Percentiles rank a stretch among this genome's conserved stretches.
Evolutionary conservation across 1,140 invertebrate species (phyloP).

Genomic region (Megathymus violae): DNA sequence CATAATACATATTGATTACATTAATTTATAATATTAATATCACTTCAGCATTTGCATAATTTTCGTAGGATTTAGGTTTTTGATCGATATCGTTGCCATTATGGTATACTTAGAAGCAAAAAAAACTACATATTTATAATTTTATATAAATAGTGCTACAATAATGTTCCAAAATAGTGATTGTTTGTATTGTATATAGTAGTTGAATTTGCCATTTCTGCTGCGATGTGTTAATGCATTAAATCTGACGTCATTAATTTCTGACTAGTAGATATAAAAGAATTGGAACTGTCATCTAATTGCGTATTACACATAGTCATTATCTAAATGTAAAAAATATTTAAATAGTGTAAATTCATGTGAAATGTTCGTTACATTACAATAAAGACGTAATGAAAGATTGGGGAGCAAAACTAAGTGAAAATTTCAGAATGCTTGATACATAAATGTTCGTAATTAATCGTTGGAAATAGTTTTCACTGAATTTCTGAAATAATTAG

Average conservation of each 20-base stretch:
- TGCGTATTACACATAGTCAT: slow-evolving; percentile 51
- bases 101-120: too few relatives aligned
- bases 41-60: too few relatives aligned
- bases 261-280: slow-evolving; percentile 35
- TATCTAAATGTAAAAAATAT: slow-evolving; percentile 39
- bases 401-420: slow-evolving; percentile 74
- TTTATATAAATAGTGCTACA: slow-evolving; percentile 24
- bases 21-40: too few relatives aligned
- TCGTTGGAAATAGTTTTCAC: slow-evolving; percentile 45
- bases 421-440: slow-evolving; percentile 42
- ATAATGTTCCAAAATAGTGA: slow-evolving; percentile 34
- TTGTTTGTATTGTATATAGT: slow-evolving; percentile 46
- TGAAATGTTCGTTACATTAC: slow-evolving; percentile 47
- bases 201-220: slow-evolving; percentile 36
- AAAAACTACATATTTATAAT: slow-evolving; percentile 1
- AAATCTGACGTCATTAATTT: slow-evolving; percentile 42
- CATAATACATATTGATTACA: too few relatives aligned
- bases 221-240: slow-evolving; percentile 46
- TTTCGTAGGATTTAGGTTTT: too few relatives aligned
- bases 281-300: slow-evolving; percentile 41
- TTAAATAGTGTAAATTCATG: slow-evolving; percentile 53
- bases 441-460: slow-evolving; percentile 50
- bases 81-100: too few relatives aligned
- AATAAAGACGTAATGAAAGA: slow-evolving; percentile 59
- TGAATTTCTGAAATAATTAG: slow-evolving; percentile 58